These are phyloP conservation scores for Poecilia latipinna DNA, from an alignment of 2,113 vertebrate genomes.

Conservation along the genomic window DNA sequence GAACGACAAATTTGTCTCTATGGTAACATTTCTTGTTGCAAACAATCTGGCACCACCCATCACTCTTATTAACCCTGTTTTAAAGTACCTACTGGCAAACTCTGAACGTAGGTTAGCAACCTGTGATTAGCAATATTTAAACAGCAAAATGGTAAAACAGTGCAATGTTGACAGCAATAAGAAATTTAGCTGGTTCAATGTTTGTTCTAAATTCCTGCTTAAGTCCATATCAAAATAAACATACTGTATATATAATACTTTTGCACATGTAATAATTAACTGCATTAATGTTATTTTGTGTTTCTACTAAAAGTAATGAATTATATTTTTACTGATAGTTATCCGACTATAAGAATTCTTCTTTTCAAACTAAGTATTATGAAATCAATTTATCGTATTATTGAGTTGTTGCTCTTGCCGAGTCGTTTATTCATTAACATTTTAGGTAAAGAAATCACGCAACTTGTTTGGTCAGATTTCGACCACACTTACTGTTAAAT, in stretches of 20 bases:
- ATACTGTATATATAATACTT: not conserved
- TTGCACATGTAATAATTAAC: not conserved
- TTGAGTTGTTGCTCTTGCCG: not conserved
- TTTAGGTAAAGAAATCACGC: not conserved
- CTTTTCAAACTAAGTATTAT: not conserved
- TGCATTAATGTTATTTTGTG: too few relatives aligned
- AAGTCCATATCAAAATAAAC: not conserved
- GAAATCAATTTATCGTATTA: not conserved
- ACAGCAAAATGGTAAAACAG: too few relatives aligned
- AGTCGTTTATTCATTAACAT: not conserved
- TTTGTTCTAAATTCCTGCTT: too few relatives aligned
- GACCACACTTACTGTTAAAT: not conserved
- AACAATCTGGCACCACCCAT: not conserved
- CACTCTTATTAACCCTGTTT: not conserved
- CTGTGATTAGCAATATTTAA: too few relatives aligned
- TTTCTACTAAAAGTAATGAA: too few relatives aligned
- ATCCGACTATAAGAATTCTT: too few relatives aligned
- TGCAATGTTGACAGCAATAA: not conserved
- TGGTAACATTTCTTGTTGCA: not conserved
- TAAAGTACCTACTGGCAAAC: not conserved
- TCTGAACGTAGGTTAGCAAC: too few relatives aligned
- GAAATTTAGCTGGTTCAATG: not conserved
- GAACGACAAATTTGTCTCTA: not conserved
- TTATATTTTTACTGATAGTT: too few relatives aligned
- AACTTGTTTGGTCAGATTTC: not conserved